phyloP scores from a whole-genome alignment of 1,140 invertebrate species.

The Orchestia grillus region DNA sequence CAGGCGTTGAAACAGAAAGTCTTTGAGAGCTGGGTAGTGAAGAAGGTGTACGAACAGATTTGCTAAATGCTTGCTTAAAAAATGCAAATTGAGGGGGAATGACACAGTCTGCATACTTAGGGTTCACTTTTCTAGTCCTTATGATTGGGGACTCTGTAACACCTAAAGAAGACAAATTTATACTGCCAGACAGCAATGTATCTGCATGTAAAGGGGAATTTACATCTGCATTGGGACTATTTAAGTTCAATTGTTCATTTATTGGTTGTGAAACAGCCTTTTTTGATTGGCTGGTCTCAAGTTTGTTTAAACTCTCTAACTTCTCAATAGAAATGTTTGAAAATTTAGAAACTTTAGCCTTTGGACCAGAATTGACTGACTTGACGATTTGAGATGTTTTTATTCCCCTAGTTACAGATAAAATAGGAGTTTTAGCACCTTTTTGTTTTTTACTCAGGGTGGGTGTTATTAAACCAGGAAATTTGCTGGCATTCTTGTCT shows the following conservation, averaged over 20 bases:
- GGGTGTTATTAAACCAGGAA: background rate
- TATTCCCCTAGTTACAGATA: background rate
- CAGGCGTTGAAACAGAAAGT: background rate
- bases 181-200: background rate
- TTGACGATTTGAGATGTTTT: background rate
- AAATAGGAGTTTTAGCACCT: background rate
- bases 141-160: constrained; percentile 2
- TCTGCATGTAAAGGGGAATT: background rate
- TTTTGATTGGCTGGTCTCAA: background rate
- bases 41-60: background rate
- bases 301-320: background rate
- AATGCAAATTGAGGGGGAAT: constrained; percentile 1
- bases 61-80: background rate
- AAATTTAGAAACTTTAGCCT: background rate
- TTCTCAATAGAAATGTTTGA: background rate
- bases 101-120: constrained; percentile 3
- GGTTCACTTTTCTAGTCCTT: constrained; percentile 20
- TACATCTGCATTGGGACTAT: background rate
- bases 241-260: background rate
- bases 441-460: background rate
- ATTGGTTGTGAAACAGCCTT: background rate
- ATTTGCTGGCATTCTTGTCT: background rate
- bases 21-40: background rate
- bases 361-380: background rate
- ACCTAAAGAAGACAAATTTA: background rate